Evolutionary conservation across 2,113 vertebrate species (phyloP).

Genomic region (Sinocyclocheilus maitianheensis): DNA sequence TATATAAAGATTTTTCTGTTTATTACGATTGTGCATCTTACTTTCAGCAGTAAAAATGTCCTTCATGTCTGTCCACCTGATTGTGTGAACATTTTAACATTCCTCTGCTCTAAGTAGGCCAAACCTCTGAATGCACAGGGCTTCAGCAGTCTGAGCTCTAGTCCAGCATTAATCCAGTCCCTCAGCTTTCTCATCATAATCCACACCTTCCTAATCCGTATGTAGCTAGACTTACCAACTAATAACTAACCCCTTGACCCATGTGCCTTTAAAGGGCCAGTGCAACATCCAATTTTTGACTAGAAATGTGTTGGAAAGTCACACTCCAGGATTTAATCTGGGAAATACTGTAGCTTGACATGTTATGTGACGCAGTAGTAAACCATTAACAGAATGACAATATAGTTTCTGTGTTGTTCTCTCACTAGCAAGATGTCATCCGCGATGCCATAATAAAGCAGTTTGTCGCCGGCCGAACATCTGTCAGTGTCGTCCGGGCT

Average conservation of each 20-base stretch:
- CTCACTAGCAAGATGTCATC: constrained; percentile 63
- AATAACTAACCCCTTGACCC: constrained; percentile 22
- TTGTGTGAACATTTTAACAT: neutral
- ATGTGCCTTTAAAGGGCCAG: constrained; percentile 15
- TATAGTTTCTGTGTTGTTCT: neutral
- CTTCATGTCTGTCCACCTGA: neutral
- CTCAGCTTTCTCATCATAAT: constrained; percentile 40
- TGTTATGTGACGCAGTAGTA: neutral
- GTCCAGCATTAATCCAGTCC: neutral
- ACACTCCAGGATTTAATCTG: neutral
- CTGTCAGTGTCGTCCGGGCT: constrained; percentile 61
- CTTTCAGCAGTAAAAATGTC: neutral
- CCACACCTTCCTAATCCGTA: constrained; percentile 20
- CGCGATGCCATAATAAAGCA: constrained; percentile 53
- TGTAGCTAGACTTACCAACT: constrained; percentile 14
- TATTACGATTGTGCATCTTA: neutral
- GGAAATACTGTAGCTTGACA: neutral
- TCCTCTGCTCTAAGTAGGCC: constrained; percentile 23
- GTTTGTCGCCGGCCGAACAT: constrained; percentile 55
- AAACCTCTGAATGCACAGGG: neutral
- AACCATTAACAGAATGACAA: neutral
- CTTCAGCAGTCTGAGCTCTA: neutral
- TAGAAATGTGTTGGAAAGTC: neutral
- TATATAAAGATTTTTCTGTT: neutral
- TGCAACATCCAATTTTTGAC: neutral